These are phyloP conservation scores for Botrylloides violaceus DNA, from an alignment of 23 tunicate species.

Conservation along the genomic window DNA sequence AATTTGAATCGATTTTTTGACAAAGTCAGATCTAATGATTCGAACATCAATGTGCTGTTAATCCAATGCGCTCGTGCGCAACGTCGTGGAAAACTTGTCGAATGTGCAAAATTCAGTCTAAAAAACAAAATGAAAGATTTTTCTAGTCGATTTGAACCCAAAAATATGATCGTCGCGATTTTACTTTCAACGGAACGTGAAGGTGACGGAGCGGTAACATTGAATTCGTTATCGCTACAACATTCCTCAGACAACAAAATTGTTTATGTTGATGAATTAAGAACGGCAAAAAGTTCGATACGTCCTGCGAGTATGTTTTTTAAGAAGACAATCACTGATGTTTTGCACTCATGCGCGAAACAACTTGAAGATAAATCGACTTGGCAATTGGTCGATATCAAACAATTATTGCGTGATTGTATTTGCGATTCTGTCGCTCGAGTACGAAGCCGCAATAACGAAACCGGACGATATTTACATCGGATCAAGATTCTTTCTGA, in stretches of 20 bases:
- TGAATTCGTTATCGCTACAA: conserved; percentile 26
- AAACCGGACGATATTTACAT: conserved; percentile 20
- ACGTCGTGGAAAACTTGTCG: conserved; percentile 25
- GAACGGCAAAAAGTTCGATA: conserved; percentile 30
- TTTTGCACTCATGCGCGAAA: conserved; percentile 20
- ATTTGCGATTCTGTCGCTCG: conserved; percentile 41
- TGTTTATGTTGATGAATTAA: conserved; percentile 58
- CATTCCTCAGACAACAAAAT: conserved; percentile 35
- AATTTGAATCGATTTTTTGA: conserved; percentile 31
- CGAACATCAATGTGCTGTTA: conserved; percentile 9
- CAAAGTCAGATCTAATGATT: too few relatives aligned
- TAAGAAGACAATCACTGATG: conserved; percentile 26
- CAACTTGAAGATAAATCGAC: neutral
- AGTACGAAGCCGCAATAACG: conserved; percentile 20
- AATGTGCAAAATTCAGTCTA: conserved; percentile 44
- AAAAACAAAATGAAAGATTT: conserved; percentile 32
- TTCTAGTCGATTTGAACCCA: neutral
- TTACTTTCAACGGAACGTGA: conserved; percentile 52
- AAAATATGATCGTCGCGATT: conserved; percentile 32
- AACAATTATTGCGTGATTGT: conserved; percentile 23
- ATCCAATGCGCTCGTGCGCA: conserved; percentile 66
- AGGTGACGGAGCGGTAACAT: neutral
- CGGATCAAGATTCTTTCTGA: conserved; percentile 33
- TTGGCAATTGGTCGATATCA: conserved; percentile 8
- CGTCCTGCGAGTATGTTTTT: conserved; percentile 29